phyloP scores from a whole-genome alignment of 2,888 invertebrate species.

The Emmelina monodactyla region DNA sequence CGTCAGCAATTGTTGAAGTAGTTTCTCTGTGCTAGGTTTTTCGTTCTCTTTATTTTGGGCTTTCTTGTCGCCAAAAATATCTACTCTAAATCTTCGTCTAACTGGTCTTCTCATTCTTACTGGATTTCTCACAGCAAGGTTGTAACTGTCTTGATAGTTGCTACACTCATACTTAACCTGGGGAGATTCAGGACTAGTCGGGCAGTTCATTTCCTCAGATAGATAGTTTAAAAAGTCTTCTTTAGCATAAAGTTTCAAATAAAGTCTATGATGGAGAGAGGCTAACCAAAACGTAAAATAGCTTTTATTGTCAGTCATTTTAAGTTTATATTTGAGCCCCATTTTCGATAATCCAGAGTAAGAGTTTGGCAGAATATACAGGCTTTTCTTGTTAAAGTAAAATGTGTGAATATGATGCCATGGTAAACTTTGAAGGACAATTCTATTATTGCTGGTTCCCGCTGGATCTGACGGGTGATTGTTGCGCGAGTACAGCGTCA shows the following conservation, averaged over 20 bases:
- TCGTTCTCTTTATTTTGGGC: conserved; percentile 75
- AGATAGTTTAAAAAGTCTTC: conserved; percentile 72
- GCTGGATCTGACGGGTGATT: conserved; percentile 33
- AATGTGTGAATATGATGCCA: conserved; percentile 81
- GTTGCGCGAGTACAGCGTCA: conserved; percentile 67
- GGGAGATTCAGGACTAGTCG: conserved; percentile 38
- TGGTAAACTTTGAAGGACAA: conserved; percentile 55
- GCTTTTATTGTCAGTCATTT: conserved; percentile 78
- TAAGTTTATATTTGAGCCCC: conserved; percentile 74
- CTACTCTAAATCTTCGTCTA: conserved; percentile 61
- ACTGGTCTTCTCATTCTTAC: conserved; percentile 42
- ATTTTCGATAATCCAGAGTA: conserved; percentile 64
- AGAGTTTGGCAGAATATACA: conserved; percentile 68
- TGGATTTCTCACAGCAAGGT: conserved; percentile 56
- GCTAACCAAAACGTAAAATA: conserved; percentile 80
- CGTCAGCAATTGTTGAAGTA: conserved; percentile 42
- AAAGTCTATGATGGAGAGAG: conserved; percentile 80
- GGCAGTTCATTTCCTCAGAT: conserved; percentile 67
- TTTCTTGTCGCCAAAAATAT: conserved; percentile 57
- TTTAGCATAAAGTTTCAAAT: conserved; percentile 75
- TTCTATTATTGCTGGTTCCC: conserved; percentile 37
- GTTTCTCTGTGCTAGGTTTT: conserved; percentile 61
- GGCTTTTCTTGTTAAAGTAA: conserved; percentile 76
- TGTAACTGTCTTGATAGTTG: conserved; percentile 60
- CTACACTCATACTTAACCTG: conserved; percentile 43